Percentiles rank a stretch among this genome's conserved stretches.
phyloP scores from a whole-genome alignment of 1,140 invertebrate genomes.

The Littorina saxatilis region DNA sequence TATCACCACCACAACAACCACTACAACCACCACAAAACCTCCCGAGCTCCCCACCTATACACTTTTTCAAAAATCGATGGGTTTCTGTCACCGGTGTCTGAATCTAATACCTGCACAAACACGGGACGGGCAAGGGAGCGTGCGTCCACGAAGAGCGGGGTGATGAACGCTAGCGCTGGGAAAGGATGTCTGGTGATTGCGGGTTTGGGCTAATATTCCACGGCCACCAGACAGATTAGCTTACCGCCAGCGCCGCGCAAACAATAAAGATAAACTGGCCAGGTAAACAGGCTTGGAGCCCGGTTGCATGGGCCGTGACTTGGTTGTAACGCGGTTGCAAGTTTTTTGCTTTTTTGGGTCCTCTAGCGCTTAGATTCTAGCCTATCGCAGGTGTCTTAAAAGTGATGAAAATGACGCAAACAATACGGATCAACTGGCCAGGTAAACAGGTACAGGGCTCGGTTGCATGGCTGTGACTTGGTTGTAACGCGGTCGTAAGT shows the following conservation, averaged over 20 bases:
- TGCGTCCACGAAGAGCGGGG: not conserved
- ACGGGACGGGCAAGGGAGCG: not conserved
- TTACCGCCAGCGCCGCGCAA: not conserved
- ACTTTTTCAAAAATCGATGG: slow-evolving; percentile 7
- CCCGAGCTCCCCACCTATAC: too few relatives aligned
- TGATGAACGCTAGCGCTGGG: not conserved
- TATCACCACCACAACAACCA: not conserved
- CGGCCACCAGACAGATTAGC: not conserved
- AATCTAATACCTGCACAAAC: slow-evolving; percentile 22
- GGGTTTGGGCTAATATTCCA: not conserved
- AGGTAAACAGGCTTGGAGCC: not conserved
- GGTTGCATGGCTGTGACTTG: too few relatives aligned
- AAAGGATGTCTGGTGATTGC: not conserved
- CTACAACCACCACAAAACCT: too few relatives aligned
- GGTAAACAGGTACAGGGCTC: not conserved
- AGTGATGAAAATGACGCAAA: too few relatives aligned
- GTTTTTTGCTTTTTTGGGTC: too few relatives aligned
- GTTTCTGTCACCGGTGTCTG: slow-evolving; percentile 16
- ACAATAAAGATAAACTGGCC: not conserved
- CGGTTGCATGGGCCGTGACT: too few relatives aligned
- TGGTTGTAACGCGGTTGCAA: too few relatives aligned
- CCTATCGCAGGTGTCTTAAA: too few relatives aligned
- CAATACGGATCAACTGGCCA: not conserved
- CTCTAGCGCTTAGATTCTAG: too few relatives aligned
- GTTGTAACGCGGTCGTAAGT: too few relatives aligned